These are phyloP conservation scores for Chelonoidis abingdonii DNA, from an alignment of 2,113 vertebrate species.

Conservation along the genomic window DNA sequence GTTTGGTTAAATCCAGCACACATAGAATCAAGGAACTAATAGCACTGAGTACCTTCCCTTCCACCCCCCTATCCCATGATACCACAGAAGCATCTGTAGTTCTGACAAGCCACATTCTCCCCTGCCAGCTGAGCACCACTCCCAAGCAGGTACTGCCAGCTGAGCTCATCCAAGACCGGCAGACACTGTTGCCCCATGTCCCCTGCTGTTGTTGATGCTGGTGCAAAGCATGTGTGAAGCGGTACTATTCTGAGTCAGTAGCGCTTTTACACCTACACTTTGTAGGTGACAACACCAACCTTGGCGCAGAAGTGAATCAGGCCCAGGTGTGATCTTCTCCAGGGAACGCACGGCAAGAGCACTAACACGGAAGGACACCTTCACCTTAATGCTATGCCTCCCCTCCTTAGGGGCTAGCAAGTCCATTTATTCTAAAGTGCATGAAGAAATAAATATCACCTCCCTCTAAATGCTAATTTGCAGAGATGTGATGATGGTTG, in stretches of 20 bases:
- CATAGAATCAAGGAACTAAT: not conserved
- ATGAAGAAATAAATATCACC: conserved; percentile 5
- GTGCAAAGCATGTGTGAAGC: not conserved
- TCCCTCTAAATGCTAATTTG: not conserved
- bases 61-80: not conserved
- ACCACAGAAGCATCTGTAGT: not conserved
- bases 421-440: not conserved
- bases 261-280: not conserved
- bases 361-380: accelerated
- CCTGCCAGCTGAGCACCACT: not conserved
- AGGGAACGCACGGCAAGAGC: not conserved
- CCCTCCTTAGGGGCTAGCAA: not conserved
- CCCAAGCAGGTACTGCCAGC: not conserved
- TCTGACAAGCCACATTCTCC: not conserved
- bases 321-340: not conserved
- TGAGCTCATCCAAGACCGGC: not conserved
- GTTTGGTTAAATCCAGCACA: not conserved
- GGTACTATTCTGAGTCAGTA: not conserved
- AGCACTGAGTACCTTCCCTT: not conserved
- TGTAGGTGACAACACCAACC: too few species aligned
- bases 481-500: not conserved
- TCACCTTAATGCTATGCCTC: not conserved
- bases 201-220: not conserved
- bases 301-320: not conserved
- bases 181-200: not conserved